Percentiles rank a stretch among this genome's conserved stretches.
Conservation (phyloP, 2,888 invertebrate genomes). For the Caenorhabditis sp. region DNA sequence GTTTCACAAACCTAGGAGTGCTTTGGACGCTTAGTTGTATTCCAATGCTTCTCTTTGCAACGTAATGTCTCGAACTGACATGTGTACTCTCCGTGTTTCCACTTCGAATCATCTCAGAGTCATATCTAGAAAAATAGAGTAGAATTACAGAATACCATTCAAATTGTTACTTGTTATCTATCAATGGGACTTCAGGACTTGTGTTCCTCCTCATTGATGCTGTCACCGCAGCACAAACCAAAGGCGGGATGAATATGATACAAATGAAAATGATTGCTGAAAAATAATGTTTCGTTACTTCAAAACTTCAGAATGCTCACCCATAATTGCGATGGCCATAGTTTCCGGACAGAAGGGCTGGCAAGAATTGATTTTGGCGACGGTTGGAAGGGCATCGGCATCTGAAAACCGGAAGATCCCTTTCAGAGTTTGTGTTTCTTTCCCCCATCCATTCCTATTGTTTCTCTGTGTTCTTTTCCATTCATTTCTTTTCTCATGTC, state of each 20-base stretch:
- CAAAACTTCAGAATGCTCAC: too few species aligned
- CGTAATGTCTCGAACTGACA: constrained; percentile 66
- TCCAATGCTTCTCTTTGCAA: constrained; percentile 77
- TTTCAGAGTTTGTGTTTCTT: not conserved
- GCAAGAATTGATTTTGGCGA: constrained; percentile 61
- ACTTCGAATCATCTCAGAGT: constrained; percentile 78
- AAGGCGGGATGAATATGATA: constrained; percentile 72
- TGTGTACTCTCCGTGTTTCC: constrained; percentile 80
- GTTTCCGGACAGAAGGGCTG: constrained; percentile 72
- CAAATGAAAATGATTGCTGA: constrained; percentile 67
- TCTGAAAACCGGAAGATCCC: constrained; percentile 38
- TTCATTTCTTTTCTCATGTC: constrained; percentile 5
- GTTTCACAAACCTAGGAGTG: constrained; percentile 70
- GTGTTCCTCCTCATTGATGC: constrained; percentile 63
- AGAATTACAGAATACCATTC: too few species aligned
- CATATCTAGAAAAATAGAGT: constrained; percentile 70
- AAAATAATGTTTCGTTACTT: not conserved
- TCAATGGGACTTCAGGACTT: constrained; percentile 67
- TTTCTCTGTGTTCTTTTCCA: constrained; percentile 11
- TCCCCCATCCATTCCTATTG: not conserved
- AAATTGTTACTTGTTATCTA: constrained; percentile 65
- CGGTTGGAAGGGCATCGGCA: constrained; percentile 49
- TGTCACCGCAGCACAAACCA: constrained; percentile 71
- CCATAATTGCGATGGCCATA: constrained; percentile 65
- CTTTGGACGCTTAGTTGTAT: constrained; percentile 78